phyloP scores from a whole-genome alignment of 2,888 invertebrate species.

The Eristalis tenax region DNA sequence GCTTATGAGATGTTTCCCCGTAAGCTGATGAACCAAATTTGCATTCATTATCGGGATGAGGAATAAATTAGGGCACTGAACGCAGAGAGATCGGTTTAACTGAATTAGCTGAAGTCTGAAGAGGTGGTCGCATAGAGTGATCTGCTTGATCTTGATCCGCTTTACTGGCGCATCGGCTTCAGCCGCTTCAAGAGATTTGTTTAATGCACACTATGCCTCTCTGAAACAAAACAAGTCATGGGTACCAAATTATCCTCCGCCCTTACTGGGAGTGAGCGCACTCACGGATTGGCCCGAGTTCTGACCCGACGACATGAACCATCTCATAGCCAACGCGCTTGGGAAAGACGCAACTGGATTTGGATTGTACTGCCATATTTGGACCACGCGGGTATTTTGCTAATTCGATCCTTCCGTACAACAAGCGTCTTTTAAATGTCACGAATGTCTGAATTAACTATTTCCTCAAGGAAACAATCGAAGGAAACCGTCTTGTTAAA shows the following conservation, averaged over 20 bases:
- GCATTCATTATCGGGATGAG: slow-evolving; percentile 61
- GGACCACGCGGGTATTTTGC: too few relatives aligned
- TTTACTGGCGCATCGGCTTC: slow-evolving; percentile 43
- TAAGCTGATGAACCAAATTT: slow-evolving; percentile 66
- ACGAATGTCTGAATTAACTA: too few relatives aligned
- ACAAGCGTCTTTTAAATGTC: too few relatives aligned
- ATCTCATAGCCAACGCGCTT: too few relatives aligned
- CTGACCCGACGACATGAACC: too few relatives aligned
- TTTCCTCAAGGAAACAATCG: too few relatives aligned
- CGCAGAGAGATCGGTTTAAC: slow-evolving; percentile 52
- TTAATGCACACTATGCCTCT: neutral
- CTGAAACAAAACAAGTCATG: neutral
- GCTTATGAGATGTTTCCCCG: slow-evolving; percentile 45
- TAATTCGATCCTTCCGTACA: too few relatives aligned
- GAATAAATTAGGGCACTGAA: slow-evolving; percentile 29
- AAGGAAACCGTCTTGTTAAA: too few relatives aligned
- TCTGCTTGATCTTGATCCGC: slow-evolving; percentile 4
- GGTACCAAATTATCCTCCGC: neutral
- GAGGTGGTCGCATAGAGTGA: neutral
- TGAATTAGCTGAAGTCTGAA: slow-evolving; percentile 41
- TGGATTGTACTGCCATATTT: too few relatives aligned
- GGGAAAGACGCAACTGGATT: too few relatives aligned
- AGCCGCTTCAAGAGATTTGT: neutral
- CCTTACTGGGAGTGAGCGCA: too few relatives aligned
- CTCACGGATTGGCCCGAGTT: too few relatives aligned